These are phyloP conservation scores for Lagodon rhomboides DNA, from an alignment of 2,797 vertebrate genomes.

Conservation along the genomic window DNA sequence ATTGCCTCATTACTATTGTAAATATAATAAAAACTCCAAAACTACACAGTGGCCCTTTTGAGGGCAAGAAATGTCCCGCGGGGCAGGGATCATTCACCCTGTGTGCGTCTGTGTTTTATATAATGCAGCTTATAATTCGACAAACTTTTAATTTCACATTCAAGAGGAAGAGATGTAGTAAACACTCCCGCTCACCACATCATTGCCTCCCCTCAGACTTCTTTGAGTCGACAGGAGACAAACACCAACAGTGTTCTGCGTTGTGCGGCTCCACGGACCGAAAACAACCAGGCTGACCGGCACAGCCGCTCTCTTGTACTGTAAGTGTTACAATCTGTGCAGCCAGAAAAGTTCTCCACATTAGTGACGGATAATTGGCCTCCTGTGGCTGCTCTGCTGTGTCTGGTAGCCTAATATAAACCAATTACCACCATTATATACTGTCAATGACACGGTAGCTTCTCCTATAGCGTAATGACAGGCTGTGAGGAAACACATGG, in stretches of 20 bases:
- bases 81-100: conserved; percentile 41
- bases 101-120: conserved; percentile 29
- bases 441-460: conserved; percentile 62
- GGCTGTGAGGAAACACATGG: conserved; percentile 64
- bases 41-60: no score
- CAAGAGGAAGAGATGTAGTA: not conserved
- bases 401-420: conserved; percentile 67
- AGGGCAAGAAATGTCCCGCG: conserved; percentile 37
- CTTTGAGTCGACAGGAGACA: conserved; percentile 50
- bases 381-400: conserved; percentile 62
- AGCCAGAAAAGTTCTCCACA: conserved; percentile 52
- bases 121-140: conserved; percentile 20
- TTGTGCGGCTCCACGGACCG: not conserved
- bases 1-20: no score
- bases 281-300: conserved; percentile 5
- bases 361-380: conserved; percentile 66
- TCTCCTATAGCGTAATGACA: conserved; percentile 64
- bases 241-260: conserved; percentile 28
- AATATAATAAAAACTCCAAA: no score
- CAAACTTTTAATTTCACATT: conserved; percentile 19
- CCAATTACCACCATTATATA: conserved; percentile 69
- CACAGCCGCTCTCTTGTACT: conserved; percentile 24
- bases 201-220: conserved; percentile 11
- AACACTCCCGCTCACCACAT: not conserved
- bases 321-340: conserved; percentile 58